These are phyloP conservation scores for Myxocyprinus asiaticus DNA, from an alignment of 2,113 vertebrate genomes.

Conservation along the genomic window DNA sequence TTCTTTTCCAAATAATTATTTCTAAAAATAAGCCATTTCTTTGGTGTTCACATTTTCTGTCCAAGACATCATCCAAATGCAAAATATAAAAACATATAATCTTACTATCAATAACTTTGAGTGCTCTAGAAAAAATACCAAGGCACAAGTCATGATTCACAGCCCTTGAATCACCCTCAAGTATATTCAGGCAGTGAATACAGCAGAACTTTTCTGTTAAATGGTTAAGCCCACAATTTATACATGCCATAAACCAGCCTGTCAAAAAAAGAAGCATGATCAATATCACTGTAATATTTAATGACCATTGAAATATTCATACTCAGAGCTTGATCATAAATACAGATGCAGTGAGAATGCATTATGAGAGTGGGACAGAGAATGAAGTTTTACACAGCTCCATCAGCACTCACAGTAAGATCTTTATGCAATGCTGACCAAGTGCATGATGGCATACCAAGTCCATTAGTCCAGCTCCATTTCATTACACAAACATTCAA, in stretches of 20 bases:
- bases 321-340: constrained; percentile 41
- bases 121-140: constrained; percentile 27
- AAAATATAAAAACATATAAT: neutral
- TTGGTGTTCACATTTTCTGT: constrained; percentile 30
- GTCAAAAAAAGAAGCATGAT: constrained; percentile 71
- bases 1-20: neutral
- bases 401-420: constrained; percentile 7
- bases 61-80: constrained; percentile 10
- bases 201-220: constrained; percentile 62
- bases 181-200: constrained; percentile 60
- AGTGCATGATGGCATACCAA: neutral
- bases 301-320: constrained; percentile 67
- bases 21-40: neutral
- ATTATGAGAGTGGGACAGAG: constrained; percentile 12
- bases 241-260: constrained; percentile 60
- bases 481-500: constrained; percentile 38
- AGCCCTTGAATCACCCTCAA: constrained; percentile 53
- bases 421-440: constrained; percentile 5
- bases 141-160: constrained; percentile 26
- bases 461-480: constrained; percentile 42
- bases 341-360: constrained; percentile 41
- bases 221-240: constrained; percentile 73
- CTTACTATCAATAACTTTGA: constrained; percentile 37
- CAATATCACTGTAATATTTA: constrained; percentile 70
- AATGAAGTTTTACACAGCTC: neutral